Percentiles rank a stretch among this genome's conserved stretches.
Conservation (phyloP, 2,888 invertebrate genomes). For the Timema podura region DNA sequence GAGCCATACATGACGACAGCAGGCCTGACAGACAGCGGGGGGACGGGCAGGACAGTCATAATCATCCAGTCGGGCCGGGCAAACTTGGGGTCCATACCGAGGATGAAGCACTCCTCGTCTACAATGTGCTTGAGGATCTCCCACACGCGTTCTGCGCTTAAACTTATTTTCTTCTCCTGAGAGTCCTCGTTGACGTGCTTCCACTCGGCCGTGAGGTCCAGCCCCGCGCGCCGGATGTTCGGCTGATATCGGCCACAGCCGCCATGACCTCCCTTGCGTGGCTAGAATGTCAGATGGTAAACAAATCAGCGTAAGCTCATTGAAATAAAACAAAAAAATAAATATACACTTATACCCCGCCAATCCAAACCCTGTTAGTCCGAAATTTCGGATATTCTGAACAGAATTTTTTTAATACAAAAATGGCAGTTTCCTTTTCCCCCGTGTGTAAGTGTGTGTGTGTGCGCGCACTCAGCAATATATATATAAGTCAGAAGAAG, state of each 20-base stretch:
- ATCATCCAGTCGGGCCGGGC: constrained; percentile 99
- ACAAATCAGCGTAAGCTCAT: no score
- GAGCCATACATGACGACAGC: constrained; percentile 99
- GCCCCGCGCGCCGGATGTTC: constrained; percentile 78
- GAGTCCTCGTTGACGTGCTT: constrained; percentile 98
- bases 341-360: no score
- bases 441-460: no score
- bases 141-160: constrained; percentile 94
- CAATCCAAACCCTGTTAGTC: no score
- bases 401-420: no score
- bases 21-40: constrained; percentile 92
- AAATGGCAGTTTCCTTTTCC: no score
- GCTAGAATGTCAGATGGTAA: constrained; percentile 34
- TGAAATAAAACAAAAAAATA: no score
- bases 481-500: no score
- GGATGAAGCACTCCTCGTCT: constrained; percentile 93
- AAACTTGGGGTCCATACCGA: constrained; percentile 95
- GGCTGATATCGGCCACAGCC: constrained; percentile 99
- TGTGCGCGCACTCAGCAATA: no score
- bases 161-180: constrained; percentile 89
- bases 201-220: constrained; percentile 97
- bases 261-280: constrained; percentile 72
- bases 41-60: constrained; percentile 93
- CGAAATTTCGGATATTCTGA: no score
- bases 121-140: constrained; percentile 63